Evolutionary conservation across 2,888 invertebrate species (phyloP).

Genomic region (Erebia epiphron): DNA sequence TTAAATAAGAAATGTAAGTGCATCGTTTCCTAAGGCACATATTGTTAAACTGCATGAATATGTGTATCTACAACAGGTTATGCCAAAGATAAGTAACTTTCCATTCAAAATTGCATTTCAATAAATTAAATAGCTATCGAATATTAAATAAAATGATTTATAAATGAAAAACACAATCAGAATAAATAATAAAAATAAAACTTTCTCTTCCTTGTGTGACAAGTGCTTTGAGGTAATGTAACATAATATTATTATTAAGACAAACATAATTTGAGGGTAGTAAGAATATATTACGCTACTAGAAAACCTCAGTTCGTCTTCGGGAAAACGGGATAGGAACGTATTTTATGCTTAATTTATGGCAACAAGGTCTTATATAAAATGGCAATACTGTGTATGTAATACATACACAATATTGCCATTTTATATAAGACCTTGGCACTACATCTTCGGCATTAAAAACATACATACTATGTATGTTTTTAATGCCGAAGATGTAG

Average conservation of each 20-base stretch:
- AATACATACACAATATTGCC: too few species aligned
- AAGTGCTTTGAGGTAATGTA: slow-evolving; percentile 48
- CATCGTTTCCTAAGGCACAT: slow-evolving; percentile 28
- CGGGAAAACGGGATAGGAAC: not conserved
- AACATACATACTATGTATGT: too few species aligned
- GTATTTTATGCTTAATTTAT: slow-evolving; percentile 5
- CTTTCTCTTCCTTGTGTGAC: slow-evolving; percentile 44
- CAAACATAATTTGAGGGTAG: not conserved
- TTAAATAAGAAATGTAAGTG: not conserved
- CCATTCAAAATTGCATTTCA: slow-evolving; percentile 35
- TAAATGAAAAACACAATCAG: slow-evolving; percentile 35
- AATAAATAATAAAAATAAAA: slow-evolving; percentile 41
- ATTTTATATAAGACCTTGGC: too few species aligned
- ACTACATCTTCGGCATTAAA: too few species aligned
- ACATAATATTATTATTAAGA: not conserved
- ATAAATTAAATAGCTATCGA: slow-evolving; percentile 34
- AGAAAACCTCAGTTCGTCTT: not conserved
- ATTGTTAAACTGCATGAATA: slow-evolving; percentile 46
- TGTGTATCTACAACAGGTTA: slow-evolving; percentile 34
- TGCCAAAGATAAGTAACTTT: slow-evolving; percentile 41
- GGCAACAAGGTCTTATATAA: slow-evolving; percentile 4
- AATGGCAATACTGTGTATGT: slow-evolving; percentile 3
- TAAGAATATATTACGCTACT: slow-evolving; percentile 4
- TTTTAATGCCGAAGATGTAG: not conserved
- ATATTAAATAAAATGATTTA: slow-evolving; percentile 34